These are phyloP conservation scores for Cephus pygmeus DNA, from an alignment of 2,888 invertebrate species.

Conservation along the genomic window DNA sequence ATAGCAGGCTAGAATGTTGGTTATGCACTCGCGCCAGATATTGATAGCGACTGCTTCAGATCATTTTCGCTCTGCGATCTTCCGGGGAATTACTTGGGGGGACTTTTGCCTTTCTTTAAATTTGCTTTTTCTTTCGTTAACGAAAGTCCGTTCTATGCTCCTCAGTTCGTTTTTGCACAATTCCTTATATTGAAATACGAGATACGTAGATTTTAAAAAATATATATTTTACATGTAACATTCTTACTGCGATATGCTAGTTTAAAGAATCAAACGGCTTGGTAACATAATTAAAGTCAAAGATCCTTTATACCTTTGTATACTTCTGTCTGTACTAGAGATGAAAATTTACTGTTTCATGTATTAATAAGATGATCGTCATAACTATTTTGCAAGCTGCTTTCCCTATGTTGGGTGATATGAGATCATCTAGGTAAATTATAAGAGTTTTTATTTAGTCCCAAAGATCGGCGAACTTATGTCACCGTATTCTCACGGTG, in stretches of 20 bases:
- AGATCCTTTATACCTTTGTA: not conserved
- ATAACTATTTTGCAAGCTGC: too few relatives aligned
- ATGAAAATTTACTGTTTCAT: too few relatives aligned
- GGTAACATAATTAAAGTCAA: not conserved
- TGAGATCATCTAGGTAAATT: too few relatives aligned
- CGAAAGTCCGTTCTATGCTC: not conserved
- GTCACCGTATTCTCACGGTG: too few relatives aligned
- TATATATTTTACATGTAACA: not conserved
- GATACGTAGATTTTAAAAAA: not conserved
- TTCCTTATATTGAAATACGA: not conserved
- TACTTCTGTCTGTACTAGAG: not conserved
- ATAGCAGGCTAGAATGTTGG: conserved; percentile 27
- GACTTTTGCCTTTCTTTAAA: not conserved
- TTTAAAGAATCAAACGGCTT: not conserved
- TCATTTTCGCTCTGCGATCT: not conserved
- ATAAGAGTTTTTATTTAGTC: too few relatives aligned
- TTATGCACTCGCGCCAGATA: conserved; percentile 2
- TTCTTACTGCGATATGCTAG: not conserved
- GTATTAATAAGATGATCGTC: too few relatives aligned
- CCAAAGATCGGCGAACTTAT: too few relatives aligned
- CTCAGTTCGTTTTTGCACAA: not conserved
- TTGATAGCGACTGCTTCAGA: not conserved
- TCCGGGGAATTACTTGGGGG: not conserved
- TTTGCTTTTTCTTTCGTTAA: not conserved
- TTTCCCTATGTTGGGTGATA: too few relatives aligned